Conservation (phyloP, 2,797 vertebrate species). For the Mionectes olivaceus region DNA sequence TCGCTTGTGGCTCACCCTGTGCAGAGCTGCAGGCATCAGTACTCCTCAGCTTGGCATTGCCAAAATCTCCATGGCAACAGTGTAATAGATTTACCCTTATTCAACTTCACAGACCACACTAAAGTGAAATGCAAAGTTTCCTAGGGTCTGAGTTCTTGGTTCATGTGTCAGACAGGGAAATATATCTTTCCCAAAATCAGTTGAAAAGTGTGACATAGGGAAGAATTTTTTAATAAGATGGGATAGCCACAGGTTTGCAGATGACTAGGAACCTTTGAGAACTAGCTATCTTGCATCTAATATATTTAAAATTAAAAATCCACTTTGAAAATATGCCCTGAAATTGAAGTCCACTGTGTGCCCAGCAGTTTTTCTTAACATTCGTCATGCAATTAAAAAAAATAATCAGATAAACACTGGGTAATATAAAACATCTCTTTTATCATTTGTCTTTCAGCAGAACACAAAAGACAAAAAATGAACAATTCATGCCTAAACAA, state of each 20-base stretch:
- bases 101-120: slow-evolving; percentile 84
- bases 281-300: slow-evolving; percentile 17
- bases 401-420: slow-evolving; percentile 74
- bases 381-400: slow-evolving; percentile 67
- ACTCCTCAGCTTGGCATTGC: slow-evolving; percentile 79
- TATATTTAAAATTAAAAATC: slow-evolving; percentile 22
- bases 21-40: slow-evolving; percentile 48
- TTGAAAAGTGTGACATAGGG: neutral
- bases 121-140: slow-evolving; percentile 80
- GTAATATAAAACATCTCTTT: slow-evolving; percentile 75
- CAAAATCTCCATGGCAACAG: slow-evolving; percentile 85
- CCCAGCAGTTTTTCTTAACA: slow-evolving; percentile 52
- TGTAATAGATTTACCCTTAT: slow-evolving; percentile 86
- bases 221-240: neutral
- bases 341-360: slow-evolving; percentile 52
- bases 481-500: slow-evolving; percentile 79
- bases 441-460: slow-evolving; percentile 74
- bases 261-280: neutral
- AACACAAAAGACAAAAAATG: slow-evolving; percentile 76
- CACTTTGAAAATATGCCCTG: slow-evolving; percentile 44
- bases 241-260: neutral
- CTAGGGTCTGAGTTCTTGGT: slow-evolving; percentile 81
- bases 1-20: slow-evolving; percentile 64
- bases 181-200: neutral
- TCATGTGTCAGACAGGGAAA: slow-evolving; percentile 76